A percentile compares a stretch with the other conserved stretches of the same genome.
Evolutionary conservation across 2,797 vertebrate species (phyloP).

Genomic region (Mormyrops attenuatus): DNA sequence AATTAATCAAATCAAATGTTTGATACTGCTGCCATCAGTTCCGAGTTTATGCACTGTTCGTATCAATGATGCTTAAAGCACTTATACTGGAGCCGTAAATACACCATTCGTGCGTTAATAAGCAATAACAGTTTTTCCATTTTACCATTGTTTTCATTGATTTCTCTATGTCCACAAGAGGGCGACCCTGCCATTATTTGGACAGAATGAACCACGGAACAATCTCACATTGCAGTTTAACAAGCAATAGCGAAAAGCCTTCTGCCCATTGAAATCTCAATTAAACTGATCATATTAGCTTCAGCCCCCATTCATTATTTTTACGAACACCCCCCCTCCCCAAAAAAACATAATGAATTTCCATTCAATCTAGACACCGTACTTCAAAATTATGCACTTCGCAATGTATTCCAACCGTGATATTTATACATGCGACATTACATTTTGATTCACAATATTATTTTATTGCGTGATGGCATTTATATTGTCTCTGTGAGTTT

Average conservation of each 20-base stretch:
- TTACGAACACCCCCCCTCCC: too few species aligned
- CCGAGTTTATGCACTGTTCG: neutral
- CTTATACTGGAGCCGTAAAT: neutral
- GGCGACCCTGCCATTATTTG: neutral
- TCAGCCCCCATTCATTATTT: neutral
- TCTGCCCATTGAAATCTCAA: neutral
- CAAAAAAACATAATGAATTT: neutral
- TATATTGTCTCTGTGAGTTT: neutral
- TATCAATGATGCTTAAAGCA: neutral
- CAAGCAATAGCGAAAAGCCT: neutral
- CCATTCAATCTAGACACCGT: neutral
- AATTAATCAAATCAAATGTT: neutral
- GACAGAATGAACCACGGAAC: neutral
- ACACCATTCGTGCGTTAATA: neutral
- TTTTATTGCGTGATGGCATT: neutral
- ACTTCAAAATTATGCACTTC: neutral
- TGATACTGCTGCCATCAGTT: neutral
- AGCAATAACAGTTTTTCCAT: neutral
- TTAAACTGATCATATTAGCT: neutral
- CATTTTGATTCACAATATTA: neutral
- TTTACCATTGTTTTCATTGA: neutral
- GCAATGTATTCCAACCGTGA: neutral
- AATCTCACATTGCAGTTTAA: neutral
- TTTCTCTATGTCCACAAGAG: conserved; percentile 16
- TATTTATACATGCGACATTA: neutral